Evolutionary conservation across 2,888 invertebrate species (phyloP).

Genomic region (Mantis religiosa): DNA sequence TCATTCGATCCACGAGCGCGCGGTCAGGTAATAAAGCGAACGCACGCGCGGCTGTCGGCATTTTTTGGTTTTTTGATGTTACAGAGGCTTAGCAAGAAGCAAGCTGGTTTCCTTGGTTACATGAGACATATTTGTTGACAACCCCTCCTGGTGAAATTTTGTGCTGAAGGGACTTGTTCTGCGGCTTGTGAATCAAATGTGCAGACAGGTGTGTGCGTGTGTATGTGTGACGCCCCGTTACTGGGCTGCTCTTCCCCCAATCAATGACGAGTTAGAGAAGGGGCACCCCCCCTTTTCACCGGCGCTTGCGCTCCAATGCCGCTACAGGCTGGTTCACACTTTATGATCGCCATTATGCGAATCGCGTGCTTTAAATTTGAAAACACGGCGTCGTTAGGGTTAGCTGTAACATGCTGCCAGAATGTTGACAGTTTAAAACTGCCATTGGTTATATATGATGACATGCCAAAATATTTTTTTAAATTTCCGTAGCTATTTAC

Average conservation of each 20-base stretch:
- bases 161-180: background rate
- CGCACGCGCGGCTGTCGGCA: background rate
- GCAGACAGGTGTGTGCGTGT: background rate
- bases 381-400: background rate
- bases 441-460: too few relatives aligned
- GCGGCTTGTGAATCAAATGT: background rate
- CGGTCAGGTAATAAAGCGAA: background rate
- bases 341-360: background rate
- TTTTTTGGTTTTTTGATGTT: background rate
- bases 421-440: background rate
- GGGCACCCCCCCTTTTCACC: background rate
- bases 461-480: too few relatives aligned
- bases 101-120: background rate
- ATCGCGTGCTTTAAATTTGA: background rate
- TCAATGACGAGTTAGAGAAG: constrained; percentile 2
- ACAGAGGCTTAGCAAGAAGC: background rate
- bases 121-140: background rate
- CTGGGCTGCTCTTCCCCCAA: background rate
- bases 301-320: constrained; percentile 7
- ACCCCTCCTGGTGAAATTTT: background rate
- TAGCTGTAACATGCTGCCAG: background rate
- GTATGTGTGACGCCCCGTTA: background rate
- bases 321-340: background rate
- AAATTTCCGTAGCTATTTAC: too few relatives aligned
- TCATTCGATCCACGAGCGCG: background rate